Evolutionary conservation across 1,140 invertebrate genomes (phyloP).

Genomic region (Vanessa tameamea): DNA sequence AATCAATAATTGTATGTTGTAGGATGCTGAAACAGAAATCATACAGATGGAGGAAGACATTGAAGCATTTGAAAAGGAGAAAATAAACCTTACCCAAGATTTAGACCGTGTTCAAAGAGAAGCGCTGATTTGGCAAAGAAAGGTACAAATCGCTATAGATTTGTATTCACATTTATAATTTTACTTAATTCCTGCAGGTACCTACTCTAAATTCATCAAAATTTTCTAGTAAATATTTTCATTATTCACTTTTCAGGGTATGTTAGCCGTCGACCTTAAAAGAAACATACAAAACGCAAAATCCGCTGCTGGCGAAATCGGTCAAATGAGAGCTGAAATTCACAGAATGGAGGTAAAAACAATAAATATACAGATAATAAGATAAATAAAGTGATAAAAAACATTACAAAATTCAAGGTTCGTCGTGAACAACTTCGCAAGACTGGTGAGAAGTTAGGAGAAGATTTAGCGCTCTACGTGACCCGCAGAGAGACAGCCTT

Average conservation of each 20-base stretch:
- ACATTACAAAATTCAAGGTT: constrained; percentile 60
- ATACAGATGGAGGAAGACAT: constrained; percentile 85
- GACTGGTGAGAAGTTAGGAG: constrained; percentile 87
- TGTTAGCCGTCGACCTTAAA: constrained; percentile 86
- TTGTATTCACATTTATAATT: not conserved
- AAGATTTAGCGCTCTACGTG: constrained; percentile 88
- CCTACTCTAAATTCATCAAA: no score
- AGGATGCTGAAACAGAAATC: constrained; percentile 85
- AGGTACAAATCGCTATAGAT: constrained; percentile 67
- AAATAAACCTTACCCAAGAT: constrained; percentile 82
- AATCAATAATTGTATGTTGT: not conserved
- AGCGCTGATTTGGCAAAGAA: constrained; percentile 89
- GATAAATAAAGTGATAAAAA: not conserved
- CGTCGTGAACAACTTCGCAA: constrained; percentile 85
- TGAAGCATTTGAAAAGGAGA: constrained; percentile 84
- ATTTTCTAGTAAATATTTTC: not conserved
- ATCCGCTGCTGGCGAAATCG: constrained; percentile 85
- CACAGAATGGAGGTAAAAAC: constrained; percentile 87
- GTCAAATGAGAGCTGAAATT: constrained; percentile 89
- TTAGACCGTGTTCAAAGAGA: constrained; percentile 85
- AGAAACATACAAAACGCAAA: constrained; percentile 84
- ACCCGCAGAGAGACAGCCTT: constrained; percentile 83
- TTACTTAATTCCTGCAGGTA: not conserved
- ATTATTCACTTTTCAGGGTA: constrained; percentile 70
- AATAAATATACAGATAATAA: no score